phyloP scores from a whole-genome alignment of 2,888 invertebrate genomes.

The Sphaeridia pumilis region DNA sequence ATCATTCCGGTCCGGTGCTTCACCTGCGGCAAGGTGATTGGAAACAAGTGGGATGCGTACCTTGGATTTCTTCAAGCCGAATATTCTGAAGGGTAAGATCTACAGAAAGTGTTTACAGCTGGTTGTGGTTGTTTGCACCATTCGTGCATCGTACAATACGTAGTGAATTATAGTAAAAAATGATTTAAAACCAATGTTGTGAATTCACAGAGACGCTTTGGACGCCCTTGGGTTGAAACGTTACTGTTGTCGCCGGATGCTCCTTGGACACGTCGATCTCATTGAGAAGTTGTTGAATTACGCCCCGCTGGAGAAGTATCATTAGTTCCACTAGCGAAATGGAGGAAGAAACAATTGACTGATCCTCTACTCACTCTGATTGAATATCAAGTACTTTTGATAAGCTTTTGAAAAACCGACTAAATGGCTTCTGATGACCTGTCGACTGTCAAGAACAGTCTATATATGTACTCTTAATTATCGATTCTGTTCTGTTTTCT shows the following conservation, averaged over 20 bases:
- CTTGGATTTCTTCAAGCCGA: constrained; percentile 91
- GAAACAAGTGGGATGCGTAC: constrained; percentile 99
- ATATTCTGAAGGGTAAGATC: constrained; percentile 77
- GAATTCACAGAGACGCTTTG: constrained; percentile 87
- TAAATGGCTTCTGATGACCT: too few relatives aligned
- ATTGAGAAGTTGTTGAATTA: constrained; percentile 99
- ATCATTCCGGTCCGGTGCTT: constrained; percentile 98
- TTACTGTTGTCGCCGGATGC: constrained; percentile 96
- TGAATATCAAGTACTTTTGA: too few relatives aligned
- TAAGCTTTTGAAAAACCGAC: too few relatives aligned
- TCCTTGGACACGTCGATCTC: constrained; percentile 96
- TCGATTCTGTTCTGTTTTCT: too few relatives aligned
- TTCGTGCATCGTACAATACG: too few relatives aligned
- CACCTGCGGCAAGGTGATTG: constrained; percentile 98
- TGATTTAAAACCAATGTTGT: too few relatives aligned
- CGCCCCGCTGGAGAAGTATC: constrained; percentile 90
- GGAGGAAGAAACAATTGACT: too few relatives aligned
- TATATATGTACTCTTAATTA: too few relatives aligned
- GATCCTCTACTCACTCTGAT: too few relatives aligned
- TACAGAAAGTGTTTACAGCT: background rate
- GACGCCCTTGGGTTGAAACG: constrained; percentile 90
- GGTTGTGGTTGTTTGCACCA: background rate
- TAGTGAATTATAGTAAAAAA: too few relatives aligned
- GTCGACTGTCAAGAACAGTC: too few relatives aligned
- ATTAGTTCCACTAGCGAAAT: too few relatives aligned